Evolutionary conservation across 2,888 invertebrate genomes (phyloP).

Genomic region (Ctena decussata): DNA sequence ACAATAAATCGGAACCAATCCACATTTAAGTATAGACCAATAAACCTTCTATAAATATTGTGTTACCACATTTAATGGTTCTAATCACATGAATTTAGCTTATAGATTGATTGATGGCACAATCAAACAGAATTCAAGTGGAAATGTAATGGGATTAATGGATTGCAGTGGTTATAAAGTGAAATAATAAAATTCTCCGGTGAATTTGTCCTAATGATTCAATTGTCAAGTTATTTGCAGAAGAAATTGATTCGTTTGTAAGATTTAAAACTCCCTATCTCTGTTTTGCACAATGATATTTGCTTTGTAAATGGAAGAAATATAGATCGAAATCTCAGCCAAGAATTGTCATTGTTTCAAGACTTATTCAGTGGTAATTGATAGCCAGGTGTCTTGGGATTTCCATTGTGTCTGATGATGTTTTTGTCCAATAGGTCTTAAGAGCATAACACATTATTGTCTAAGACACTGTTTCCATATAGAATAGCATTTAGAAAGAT

Average conservation of each 20-base stretch:
- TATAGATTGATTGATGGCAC: neutral
- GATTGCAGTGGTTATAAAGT: neutral
- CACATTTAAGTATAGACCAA: neutral
- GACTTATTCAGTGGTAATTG: too few relatives aligned
- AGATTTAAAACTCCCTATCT: neutral
- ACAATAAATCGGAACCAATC: neutral
- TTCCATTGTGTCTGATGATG: too few relatives aligned
- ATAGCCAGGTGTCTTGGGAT: too few relatives aligned
- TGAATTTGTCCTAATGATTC: neutral
- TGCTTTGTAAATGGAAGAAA: neutral
- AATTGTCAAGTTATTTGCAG: neutral
- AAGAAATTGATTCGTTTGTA: constrained; percentile 12
- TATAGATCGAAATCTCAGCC: neutral
- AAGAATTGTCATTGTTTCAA: neutral
- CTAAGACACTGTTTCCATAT: too few relatives aligned
- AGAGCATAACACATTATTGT: too few relatives aligned
- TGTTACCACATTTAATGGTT: constrained; percentile 5
- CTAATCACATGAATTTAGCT: constrained; percentile 5
- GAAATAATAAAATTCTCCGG: neutral
- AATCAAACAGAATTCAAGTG: neutral
- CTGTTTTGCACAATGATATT: neutral
- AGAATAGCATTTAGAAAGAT: too few relatives aligned
- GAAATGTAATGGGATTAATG: constrained; percentile 2
- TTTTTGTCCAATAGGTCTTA: too few relatives aligned
- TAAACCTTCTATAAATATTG: constrained; percentile 5